Evolutionary conservation across 1,140 invertebrate species (phyloP).

Genomic region (Babylonia areolata): DNA sequence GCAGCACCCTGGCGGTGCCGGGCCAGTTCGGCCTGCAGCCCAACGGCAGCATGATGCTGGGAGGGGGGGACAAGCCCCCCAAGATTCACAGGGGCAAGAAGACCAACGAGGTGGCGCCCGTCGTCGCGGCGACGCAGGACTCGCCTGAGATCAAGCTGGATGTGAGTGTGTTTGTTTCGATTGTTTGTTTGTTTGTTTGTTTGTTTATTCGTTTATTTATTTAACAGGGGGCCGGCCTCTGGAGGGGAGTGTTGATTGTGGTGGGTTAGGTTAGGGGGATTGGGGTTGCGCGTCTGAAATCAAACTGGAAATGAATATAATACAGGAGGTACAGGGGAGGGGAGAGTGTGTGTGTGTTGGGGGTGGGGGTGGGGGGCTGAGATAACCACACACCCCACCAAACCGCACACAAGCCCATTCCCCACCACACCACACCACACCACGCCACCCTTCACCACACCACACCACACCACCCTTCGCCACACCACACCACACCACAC

Average conservation of each 20-base stretch:
- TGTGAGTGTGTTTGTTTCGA: slow-evolving; percentile 34
- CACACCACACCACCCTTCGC: too few relatives aligned
- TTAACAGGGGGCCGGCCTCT: too few relatives aligned
- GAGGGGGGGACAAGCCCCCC: slow-evolving; percentile 32
- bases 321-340: too few relatives aligned
- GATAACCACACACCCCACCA: too few relatives aligned
- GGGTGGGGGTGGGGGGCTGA: background rate
- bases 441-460: too few relatives aligned
- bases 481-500: too few relatives aligned
- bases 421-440: too few relatives aligned
- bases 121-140: slow-evolving; percentile 27
- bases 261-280: too few relatives aligned
- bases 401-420: too few relatives aligned
- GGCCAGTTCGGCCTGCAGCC: background rate
- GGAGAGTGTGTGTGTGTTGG: background rate
- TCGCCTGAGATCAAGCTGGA: slow-evolving; percentile 54
- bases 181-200: background rate
- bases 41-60: slow-evolving; percentile 30
- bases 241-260: too few relatives aligned
- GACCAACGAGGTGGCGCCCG: slow-evolving; percentile 47
- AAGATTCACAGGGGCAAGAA: slow-evolving; percentile 36
- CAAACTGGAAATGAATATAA: too few relatives aligned
- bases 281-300: too few relatives aligned
- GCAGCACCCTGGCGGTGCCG: slow-evolving; percentile 21
- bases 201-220: background rate